Evolutionary conservation across 2,113 vertebrate genomes (phyloP).

Genomic region (Bubo blakistoni): DNA sequence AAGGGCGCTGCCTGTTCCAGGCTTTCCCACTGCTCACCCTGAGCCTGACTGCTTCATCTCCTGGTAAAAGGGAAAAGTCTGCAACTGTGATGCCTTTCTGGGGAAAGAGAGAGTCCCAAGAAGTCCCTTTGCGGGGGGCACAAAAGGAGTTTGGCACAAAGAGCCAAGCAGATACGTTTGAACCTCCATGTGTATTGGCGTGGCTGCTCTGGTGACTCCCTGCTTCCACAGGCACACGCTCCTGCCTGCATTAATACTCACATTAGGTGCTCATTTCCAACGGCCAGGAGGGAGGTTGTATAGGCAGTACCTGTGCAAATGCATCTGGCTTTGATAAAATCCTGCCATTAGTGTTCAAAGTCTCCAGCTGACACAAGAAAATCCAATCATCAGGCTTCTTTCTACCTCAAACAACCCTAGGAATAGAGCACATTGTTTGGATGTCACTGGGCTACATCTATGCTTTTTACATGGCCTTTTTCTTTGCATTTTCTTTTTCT

Average conservation of each 20-base stretch:
- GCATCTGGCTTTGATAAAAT: not conserved
- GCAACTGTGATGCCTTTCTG: not conserved
- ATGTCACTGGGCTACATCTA: not conserved
- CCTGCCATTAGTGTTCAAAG: not conserved
- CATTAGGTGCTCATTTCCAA: not conserved
- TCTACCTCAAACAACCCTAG: constrained; percentile 36
- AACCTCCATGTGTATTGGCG: not conserved
- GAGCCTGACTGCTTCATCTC: not conserved
- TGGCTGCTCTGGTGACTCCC: not conserved
- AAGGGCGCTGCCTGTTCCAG: not conserved
- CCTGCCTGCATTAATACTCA: not conserved
- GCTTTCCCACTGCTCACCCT: not conserved
- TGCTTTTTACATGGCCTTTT: constrained; percentile 6
- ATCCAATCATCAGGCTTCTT: not conserved
- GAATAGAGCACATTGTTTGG: constrained; percentile 4
- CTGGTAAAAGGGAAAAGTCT: not conserved
- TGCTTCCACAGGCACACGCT: not conserved
- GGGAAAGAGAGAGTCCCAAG: not conserved
- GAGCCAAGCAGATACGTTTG: not conserved
- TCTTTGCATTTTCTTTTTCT: constrained; percentile 22
- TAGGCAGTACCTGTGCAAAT: not conserved
- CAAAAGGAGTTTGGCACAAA: not conserved
- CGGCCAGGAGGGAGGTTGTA: not conserved
- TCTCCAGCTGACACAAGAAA: not conserved
- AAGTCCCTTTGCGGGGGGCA: not conserved